Evolutionary conservation across 2,888 invertebrate species (phyloP).

Genomic region (Stomorhina lunata): DNA sequence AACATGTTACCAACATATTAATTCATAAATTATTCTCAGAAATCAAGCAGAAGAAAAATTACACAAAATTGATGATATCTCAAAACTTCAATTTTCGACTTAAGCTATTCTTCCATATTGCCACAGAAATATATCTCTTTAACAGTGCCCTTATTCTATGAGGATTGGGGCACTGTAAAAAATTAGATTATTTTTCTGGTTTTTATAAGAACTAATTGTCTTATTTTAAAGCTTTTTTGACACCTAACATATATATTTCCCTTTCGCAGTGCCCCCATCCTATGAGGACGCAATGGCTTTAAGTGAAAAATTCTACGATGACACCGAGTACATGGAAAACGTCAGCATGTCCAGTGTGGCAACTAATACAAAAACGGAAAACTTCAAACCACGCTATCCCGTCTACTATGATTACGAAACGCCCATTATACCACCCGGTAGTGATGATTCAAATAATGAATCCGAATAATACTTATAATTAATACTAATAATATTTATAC

Average conservation of each 20-base stretch:
- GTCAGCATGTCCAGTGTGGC: conserved; percentile 78
- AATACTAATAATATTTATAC: conserved; percentile 27
- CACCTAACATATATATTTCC: no score
- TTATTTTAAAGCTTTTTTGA: neutral
- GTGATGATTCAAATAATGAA: conserved; percentile 76
- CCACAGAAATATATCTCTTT: no score
- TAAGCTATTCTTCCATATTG: no score
- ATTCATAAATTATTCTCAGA: no score
- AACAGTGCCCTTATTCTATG: no score
- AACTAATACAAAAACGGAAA: conserved; percentile 74
- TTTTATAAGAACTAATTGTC: no score
- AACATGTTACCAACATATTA: no score
- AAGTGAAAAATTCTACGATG: conserved; percentile 78
- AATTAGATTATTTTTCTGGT: no score
- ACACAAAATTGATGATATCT: no score
- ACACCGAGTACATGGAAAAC: conserved; percentile 76
- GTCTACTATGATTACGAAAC: conserved; percentile 79
- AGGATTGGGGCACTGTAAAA: no score
- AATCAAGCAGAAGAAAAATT: no score
- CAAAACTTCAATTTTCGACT: no score
- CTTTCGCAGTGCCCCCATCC: conserved; percentile 76
- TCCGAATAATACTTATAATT: conserved; percentile 55
- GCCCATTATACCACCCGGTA: conserved; percentile 80
- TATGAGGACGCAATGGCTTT: conserved; percentile 79
- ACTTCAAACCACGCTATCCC: conserved; percentile 79